Evolutionary conservation across 2,113 vertebrate genomes (phyloP).

Genomic region (Scortum barcoo): DNA sequence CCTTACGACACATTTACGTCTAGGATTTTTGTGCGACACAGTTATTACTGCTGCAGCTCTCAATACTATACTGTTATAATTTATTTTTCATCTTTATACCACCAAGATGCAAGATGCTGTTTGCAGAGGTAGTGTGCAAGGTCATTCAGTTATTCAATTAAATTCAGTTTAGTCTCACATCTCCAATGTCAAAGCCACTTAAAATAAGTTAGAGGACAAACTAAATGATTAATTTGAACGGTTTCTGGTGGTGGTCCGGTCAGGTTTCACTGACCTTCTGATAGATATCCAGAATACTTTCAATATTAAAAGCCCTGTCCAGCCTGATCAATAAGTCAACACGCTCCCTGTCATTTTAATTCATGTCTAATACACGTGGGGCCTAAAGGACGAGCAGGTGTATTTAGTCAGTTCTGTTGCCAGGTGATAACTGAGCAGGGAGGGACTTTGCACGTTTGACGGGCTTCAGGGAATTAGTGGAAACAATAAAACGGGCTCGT

Average conservation of each 20-base stretch:
- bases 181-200: not conserved
- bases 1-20: not conserved
- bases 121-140: not conserved
- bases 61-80: no score
- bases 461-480: not conserved
- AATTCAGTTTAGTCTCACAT: not conserved
- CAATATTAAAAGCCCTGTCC: not conserved
- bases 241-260: not conserved
- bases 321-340: not conserved
- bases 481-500: conserved; percentile 5
- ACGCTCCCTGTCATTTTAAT: not conserved
- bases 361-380: not conserved
- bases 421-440: not conserved
- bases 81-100: not conserved
- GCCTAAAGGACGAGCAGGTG: not conserved
- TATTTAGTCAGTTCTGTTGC: not conserved
- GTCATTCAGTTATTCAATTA: no score
- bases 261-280: not conserved
- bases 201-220: not conserved
- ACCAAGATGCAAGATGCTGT: not conserved
- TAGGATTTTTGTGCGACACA: not conserved
- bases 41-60: not conserved
- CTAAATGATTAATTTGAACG: not conserved
- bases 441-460: conserved; percentile 21
- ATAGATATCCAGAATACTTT: not conserved